phyloP scores from a whole-genome alignment of 2,797 vertebrate genomes.

The Spea hammondii region DNA sequence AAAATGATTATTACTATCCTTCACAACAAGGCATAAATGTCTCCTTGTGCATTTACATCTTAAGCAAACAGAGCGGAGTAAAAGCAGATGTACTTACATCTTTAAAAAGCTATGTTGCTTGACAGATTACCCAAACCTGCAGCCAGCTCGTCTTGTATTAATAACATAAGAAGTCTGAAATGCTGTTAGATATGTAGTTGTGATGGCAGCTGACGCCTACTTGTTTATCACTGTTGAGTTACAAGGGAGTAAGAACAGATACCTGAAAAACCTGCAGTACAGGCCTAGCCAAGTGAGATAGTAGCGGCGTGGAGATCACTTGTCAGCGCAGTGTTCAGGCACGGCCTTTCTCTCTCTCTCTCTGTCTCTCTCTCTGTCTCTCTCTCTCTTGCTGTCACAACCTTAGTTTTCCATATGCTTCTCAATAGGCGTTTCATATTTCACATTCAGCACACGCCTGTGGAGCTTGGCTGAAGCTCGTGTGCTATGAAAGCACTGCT shows the following conservation, averaged over 20 bases:
- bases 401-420: constrained; percentile 43
- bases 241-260: constrained; percentile 27
- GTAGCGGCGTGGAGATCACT: constrained; percentile 16
- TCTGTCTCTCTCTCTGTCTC: constrained; percentile 21
- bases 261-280: constrained; percentile 52
- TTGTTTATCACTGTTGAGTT: constrained; percentile 38
- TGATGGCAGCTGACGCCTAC: constrained; percentile 37
- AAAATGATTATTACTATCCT: too few species aligned
- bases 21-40: too few species aligned
- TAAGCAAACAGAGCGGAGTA: too few species aligned
- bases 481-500: constrained; percentile 39
- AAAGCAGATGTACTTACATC: constrained; percentile 39
- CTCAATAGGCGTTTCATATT: constrained; percentile 49
- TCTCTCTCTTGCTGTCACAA: constrained; percentile 30
- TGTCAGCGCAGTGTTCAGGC: constrained; percentile 40
- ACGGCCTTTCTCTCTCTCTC: constrained; percentile 25
- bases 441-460: constrained; percentile 51
- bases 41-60: too few species aligned
- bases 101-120: constrained; percentile 15
- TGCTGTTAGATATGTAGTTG: constrained; percentile 15
- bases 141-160: constrained; percentile 42
- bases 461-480: constrained; percentile 40
- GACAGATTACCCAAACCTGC: constrained; percentile 9
- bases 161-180: constrained; percentile 13
- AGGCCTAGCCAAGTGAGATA: constrained; percentile 25